Conservation (phyloP, 2,113 vertebrate species). For the Tetrao urogallus region DNA sequence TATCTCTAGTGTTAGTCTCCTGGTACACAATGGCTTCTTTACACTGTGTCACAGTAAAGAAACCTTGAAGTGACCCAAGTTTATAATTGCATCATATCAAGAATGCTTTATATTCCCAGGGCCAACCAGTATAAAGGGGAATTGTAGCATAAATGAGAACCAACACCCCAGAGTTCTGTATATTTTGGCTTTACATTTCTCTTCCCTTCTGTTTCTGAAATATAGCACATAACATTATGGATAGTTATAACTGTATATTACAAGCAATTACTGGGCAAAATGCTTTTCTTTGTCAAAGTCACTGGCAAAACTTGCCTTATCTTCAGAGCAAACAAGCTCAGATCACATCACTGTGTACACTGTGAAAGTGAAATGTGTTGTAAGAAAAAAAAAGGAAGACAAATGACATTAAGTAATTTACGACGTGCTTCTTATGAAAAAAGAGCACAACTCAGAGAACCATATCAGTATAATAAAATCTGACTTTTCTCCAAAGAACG, state of each 20-base stretch:
- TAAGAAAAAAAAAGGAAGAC: neutral
- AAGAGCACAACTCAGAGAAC: neutral
- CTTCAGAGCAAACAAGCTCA: constrained; percentile 33
- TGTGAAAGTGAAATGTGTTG: neutral
- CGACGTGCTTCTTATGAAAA: neutral
- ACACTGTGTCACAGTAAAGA: neutral
- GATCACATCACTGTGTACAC: neutral
- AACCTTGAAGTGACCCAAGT: neutral
- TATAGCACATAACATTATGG: neutral
- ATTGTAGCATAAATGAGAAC: neutral
- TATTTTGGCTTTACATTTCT: neutral
- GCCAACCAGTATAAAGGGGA: neutral
- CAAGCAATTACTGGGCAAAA: constrained; percentile 53
- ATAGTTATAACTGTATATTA: constrained; percentile 43
- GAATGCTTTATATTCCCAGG: neutral
- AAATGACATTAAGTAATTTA: constrained; percentile 27
- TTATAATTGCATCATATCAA: neutral
- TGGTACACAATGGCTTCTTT: neutral
- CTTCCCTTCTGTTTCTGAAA: neutral
- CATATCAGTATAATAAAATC: constrained; percentile 15
- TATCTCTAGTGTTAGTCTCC: neutral
- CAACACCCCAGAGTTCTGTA: neutral
- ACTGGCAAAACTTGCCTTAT: constrained; percentile 38
- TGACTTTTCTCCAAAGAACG: constrained; percentile 10
- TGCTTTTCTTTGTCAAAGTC: constrained; percentile 53